Percentiles rank a stretch among this genome's conserved stretches.
Evolutionary conservation across 2,113 vertebrate genomes (phyloP).

Genomic region (Ramphastos sulfuratus): DNA sequence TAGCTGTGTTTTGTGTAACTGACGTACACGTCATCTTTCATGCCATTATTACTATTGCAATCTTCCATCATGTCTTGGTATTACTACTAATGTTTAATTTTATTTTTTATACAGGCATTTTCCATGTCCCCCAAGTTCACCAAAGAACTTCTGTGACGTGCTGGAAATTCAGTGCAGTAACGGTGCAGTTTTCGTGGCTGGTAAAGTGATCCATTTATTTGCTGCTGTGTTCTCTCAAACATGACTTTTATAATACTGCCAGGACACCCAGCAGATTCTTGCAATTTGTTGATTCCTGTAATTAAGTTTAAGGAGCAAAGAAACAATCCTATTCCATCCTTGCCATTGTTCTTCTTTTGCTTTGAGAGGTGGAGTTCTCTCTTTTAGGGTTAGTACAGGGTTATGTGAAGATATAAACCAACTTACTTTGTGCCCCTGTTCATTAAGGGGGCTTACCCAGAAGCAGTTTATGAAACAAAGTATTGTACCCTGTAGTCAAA

Average conservation of each 20-base stretch:
- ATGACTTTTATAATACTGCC: neutral
- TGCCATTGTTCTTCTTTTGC: neutral
- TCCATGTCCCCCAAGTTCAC: slow-evolving; percentile 80
- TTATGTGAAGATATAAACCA: neutral
- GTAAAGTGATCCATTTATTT: slow-evolving; percentile 71
- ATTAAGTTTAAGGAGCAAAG: neutral
- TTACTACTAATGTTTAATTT: neutral
- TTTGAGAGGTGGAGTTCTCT: neutral
- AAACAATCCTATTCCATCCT: neutral
- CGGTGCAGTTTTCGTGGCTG: slow-evolving; percentile 90
- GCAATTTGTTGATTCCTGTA: neutral
- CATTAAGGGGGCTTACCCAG: neutral
- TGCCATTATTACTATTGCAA: neutral
- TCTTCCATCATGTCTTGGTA: neutral
- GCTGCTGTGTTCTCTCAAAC: neutral
- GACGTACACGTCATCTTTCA: neutral
- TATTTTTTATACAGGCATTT: slow-evolving; percentile 79
- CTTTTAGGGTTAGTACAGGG: neutral
- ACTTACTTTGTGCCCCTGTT: neutral
- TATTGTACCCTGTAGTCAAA: neutral
- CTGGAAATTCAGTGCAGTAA: slow-evolving; percentile 89
- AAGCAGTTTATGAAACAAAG: neutral
- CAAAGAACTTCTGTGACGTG: slow-evolving; percentile 76
- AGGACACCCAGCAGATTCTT: neutral
- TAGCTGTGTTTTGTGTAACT: neutral